These are phyloP conservation scores for Dasypogon diadema DNA, from an alignment of 2,888 invertebrate species.

Conservation along the genomic window DNA sequence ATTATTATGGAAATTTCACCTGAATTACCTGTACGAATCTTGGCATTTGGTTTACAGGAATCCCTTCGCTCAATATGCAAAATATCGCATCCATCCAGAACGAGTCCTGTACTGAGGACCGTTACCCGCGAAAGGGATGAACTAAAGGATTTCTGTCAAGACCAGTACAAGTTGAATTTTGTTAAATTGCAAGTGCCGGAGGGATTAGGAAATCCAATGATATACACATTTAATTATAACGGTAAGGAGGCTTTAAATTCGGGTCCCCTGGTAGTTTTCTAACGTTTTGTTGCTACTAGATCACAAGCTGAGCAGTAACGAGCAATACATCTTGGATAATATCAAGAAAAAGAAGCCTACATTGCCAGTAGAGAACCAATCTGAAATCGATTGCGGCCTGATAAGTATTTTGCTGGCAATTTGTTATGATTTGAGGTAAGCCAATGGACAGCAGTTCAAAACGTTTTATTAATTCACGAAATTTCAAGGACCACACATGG, in stretches of 20 bases:
- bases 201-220: constrained; percentile 65
- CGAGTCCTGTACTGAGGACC: constrained; percentile 62
- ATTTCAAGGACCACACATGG: constrained; percentile 61
- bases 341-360: constrained; percentile 57
- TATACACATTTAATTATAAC: constrained; percentile 61
- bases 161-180: constrained; percentile 66
- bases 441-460: not conserved
- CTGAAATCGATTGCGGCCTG: constrained; percentile 64
- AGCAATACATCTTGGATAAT: constrained; percentile 63
- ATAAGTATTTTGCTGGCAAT: constrained; percentile 65
- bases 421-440: constrained; percentile 66
- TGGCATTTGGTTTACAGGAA: too few species aligned
- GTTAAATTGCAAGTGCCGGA: constrained; percentile 65
- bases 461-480: not conserved
- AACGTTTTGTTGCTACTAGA: too few species aligned
- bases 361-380: constrained; percentile 57
- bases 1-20: too few species aligned
- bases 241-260: too few species aligned
- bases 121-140: constrained; percentile 64
- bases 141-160: constrained; percentile 62
- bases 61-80: constrained; percentile 59
- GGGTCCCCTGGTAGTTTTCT: too few species aligned
- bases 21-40: too few species aligned
- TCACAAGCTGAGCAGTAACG: constrained; percentile 61
- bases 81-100: constrained; percentile 61